Evolutionary conservation across 2,797 vertebrate genomes (phyloP), one percentile per base, ranked within the genome.

Genomic region (Australoheros facetus): DNA sequence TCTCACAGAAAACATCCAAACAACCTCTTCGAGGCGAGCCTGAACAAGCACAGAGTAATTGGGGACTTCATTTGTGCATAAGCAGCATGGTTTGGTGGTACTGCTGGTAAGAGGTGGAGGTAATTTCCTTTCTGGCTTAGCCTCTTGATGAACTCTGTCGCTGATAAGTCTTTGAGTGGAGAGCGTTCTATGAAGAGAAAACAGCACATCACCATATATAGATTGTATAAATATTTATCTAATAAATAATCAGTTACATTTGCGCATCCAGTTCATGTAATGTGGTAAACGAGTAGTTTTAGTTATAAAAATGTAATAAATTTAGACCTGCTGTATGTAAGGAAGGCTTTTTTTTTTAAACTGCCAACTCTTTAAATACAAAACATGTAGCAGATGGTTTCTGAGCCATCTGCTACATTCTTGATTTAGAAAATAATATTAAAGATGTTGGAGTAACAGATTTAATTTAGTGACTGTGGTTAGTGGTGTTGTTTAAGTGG

Each of bases 61-160:
- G 56, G 66, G 48, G 73, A 54, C 17, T 84, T 75, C 53, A 57
- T 76, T 90, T 8, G 58, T 14, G 48, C 32, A 78, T 45, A 72
- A 77, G 53, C 72, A 71, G 57, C 71, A 3, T 37, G 78, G 74
- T 71, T 69, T 71, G 56, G 57, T 11, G 73, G 9, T 13, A 54
- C 8, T 62, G 17, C 54, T 48, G 48, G 11, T 19, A 1, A 17
- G 45, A n/a, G 34, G 19, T 0, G 56, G 23, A 8, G 64, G 64
- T 2, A 51, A 69, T 51, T 85, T 79, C 5, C 21, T 85, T n/a
- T 75, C 42, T 77, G 57, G 16, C 30, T 77, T 78, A 45, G 82
- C 66, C 78, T 81, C 74, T 12, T 58, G 62, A 26, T 30, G 64
- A 69, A 30, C 64, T 30, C 64, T n/a, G 42, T 30, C 16, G 51